Percentiles rank a stretch among this genome's conserved stretches.
These are phyloP conservation scores for Phenacoccus solenopsis DNA, from an alignment of 1,140 invertebrate species.

Conservation along the genomic window DNA sequence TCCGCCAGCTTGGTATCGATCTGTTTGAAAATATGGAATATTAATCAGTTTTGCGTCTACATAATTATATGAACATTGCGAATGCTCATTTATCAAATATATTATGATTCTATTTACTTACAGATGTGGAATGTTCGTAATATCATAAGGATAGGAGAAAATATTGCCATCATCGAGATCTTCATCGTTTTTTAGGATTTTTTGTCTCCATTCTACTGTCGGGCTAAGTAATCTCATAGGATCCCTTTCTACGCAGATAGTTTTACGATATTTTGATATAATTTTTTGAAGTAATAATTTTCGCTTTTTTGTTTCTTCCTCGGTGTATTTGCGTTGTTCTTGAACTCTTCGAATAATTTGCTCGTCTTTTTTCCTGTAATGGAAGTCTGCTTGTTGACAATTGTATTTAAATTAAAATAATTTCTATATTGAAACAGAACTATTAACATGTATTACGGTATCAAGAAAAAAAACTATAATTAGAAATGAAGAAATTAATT, in stretches of 20 bases:
- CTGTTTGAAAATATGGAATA: not conserved
- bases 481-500: not conserved
- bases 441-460: not conserved
- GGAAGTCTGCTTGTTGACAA: not conserved
- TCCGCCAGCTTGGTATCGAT: not conserved
- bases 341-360: not conserved
- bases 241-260: not conserved
- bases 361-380: not conserved
- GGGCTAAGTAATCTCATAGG: not conserved
- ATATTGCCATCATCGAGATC: not conserved
- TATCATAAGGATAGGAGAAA: not conserved
- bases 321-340: not conserved
- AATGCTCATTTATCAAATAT: no score
- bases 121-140: not conserved
- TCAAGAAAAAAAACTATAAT: no score
- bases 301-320: not conserved
- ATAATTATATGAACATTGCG: no score
- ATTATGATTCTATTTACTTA: not conserved
- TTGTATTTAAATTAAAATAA: not conserved
- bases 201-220: not conserved
- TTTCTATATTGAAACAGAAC: not conserved
- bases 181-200: not conserved
- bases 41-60: not conserved
- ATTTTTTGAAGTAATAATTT: not conserved
- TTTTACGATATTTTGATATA: not conserved